phyloP scores from a whole-genome alignment of 2,888 invertebrate genomes.

The Erebia epiphron region DNA sequence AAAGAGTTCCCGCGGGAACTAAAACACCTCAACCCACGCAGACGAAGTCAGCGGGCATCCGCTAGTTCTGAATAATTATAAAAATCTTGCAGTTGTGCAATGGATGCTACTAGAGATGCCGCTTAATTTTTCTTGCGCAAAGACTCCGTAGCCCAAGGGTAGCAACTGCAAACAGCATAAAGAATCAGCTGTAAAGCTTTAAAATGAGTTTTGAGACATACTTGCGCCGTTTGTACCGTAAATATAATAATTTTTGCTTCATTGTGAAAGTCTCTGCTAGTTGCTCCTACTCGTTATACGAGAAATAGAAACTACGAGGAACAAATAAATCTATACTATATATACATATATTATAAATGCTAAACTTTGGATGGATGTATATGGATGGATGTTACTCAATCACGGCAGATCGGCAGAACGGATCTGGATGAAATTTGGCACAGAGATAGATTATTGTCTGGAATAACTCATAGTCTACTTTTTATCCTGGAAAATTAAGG shows the following conservation, averaged over 20 bases:
- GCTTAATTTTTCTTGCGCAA: neutral
- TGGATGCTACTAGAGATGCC: neutral
- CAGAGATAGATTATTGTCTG: too few relatives aligned
- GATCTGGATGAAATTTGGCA: too few relatives aligned
- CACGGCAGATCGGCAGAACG: too few relatives aligned
- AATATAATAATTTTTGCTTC: neutral
- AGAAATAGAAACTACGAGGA: too few relatives aligned
- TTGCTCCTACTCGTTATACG: neutral
- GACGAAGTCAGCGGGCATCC: neutral
- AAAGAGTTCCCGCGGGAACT: neutral
- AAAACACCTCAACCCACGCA: neutral
- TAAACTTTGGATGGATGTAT: too few relatives aligned
- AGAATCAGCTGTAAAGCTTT: neutral
- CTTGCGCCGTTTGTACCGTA: neutral
- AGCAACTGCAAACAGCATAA: slow-evolving; percentile 4
- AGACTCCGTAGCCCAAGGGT: slow-evolving; percentile 3
- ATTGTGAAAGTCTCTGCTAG: too few relatives aligned
- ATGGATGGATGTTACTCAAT: too few relatives aligned
- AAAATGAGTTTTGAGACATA: neutral
- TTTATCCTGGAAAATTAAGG: too few relatives aligned
- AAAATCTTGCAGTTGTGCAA: neutral
- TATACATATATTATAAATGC: too few relatives aligned
- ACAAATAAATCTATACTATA: too few relatives aligned
- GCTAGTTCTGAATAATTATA: neutral
- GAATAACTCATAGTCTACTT: too few relatives aligned